phyloP scores from a whole-genome alignment of 2,113 vertebrate genomes.

The Thermophis baileyi region DNA sequence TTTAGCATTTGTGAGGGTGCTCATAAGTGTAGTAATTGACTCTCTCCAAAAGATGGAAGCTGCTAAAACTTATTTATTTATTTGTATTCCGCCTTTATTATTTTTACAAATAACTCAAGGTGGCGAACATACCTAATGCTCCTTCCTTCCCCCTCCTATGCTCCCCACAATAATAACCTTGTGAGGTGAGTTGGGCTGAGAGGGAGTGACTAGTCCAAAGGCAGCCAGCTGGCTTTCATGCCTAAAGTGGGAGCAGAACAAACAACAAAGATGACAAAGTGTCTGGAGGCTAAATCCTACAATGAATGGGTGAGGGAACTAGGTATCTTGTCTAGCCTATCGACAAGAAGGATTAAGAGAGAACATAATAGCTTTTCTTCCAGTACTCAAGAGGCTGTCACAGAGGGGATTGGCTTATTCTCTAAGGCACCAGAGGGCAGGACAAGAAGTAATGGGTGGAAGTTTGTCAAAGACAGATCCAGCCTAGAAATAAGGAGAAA shows the following conservation, averaged over 20 bases:
- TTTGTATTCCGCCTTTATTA: not conserved
- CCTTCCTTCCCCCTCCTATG: not conserved
- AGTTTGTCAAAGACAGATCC: not conserved
- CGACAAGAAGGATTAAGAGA: not conserved
- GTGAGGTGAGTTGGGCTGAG: not conserved
- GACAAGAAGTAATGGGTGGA: not conserved
- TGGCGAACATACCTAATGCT: not conserved
- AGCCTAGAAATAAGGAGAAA: not conserved
- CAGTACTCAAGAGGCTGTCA: not conserved
- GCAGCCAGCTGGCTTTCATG: not conserved
- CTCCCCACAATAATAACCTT: not conserved
- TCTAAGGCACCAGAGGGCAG: not conserved
- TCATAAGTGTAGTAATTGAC: not conserved
- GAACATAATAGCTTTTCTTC: not conserved
- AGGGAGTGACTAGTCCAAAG: not conserved
- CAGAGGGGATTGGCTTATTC: not conserved
- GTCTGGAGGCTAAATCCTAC: not conserved
- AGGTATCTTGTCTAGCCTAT: not conserved
- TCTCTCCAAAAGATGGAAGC: not conserved
- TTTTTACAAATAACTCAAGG: not conserved
- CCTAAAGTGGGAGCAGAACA: not conserved
- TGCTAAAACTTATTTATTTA: not conserved
- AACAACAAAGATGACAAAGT: not conserved
- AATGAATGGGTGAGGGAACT: not conserved
- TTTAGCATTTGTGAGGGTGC: not conserved